Evolutionary conservation across 2,888 invertebrate genomes (phyloP).

Genomic region (Ennomos erosarius): DNA sequence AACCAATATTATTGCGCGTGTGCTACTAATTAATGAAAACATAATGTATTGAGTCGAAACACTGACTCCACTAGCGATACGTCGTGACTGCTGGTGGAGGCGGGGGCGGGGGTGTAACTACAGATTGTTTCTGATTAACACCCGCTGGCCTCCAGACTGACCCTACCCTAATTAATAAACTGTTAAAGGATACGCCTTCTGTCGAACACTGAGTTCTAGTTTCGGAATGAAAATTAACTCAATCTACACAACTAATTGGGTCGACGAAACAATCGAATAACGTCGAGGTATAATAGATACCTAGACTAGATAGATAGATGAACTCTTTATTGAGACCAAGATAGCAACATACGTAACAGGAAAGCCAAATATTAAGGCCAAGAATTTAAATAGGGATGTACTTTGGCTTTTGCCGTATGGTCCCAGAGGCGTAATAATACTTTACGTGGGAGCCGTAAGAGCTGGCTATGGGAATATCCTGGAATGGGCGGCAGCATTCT

Average conservation of each 20-base stretch:
- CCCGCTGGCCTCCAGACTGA: conserved; percentile 47
- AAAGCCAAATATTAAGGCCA: too few relatives aligned
- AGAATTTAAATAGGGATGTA: too few relatives aligned
- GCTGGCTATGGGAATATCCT: too few relatives aligned
- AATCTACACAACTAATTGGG: conserved; percentile 20
- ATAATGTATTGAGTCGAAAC: conserved; percentile 5
- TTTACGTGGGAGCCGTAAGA: too few relatives aligned
- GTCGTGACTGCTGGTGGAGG: conserved; percentile 20
- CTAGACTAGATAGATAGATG: too few relatives aligned
- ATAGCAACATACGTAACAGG: too few relatives aligned
- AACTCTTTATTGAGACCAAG: too few relatives aligned
- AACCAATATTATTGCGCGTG: too few relatives aligned
- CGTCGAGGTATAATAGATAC: too few relatives aligned
- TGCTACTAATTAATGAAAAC: conserved; percentile 1
- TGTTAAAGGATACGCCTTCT: conserved; percentile 35
- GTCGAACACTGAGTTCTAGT: conserved; percentile 23
- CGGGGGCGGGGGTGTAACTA: conserved; percentile 24
- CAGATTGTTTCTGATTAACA: conserved; percentile 55
- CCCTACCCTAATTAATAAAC: conserved; percentile 56
- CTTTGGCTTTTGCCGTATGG: too few relatives aligned
- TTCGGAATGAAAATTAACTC: conserved; percentile 18
- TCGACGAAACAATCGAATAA: conserved; percentile 7
- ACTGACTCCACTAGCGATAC: conserved; percentile 7
- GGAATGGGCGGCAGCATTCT: too few relatives aligned
- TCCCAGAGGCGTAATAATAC: too few relatives aligned